phyloP scores from a whole-genome alignment of 2,888 invertebrate species.

The Xanthia icteritia region DNA sequence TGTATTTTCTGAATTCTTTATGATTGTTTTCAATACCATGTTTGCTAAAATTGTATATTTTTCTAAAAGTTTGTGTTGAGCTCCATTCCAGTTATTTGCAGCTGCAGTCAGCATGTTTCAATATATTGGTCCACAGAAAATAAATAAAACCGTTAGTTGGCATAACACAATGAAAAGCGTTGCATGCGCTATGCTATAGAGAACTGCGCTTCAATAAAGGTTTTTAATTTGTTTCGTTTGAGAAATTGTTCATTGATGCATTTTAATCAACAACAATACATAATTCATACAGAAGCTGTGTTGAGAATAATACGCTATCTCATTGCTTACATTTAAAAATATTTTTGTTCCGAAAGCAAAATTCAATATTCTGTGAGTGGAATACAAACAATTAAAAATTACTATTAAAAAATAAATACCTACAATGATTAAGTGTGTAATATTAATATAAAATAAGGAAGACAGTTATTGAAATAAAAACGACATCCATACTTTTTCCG shows the following conservation, averaged over 20 bases:
- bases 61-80: conserved; percentile 24
- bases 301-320: neutral
- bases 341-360: neutral
- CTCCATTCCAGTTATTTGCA: conserved; percentile 47
- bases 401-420: too few relatives aligned
- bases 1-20: neutral
- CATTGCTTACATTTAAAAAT: neutral
- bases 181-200: neutral
- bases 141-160: conserved; percentile 52
- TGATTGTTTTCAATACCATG: neutral
- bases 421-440: too few relatives aligned
- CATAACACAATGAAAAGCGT: conserved; percentile 48
- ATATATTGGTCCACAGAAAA: conserved; percentile 55
- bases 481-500: neutral
- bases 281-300: too few relatives aligned
- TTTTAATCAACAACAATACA: conserved; percentile 12
- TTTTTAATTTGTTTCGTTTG: conserved; percentile 38
- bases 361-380: neutral
- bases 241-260: neutral
- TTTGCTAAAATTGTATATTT: conserved; percentile 16
- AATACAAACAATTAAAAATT: too few relatives aligned
- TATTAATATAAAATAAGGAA: too few relatives aligned
- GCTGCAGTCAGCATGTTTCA: conserved; percentile 59
- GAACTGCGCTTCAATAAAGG: conserved; percentile 9
- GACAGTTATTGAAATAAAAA: too few relatives aligned